Evolutionary conservation across 2,797 vertebrate species (phyloP), one percentile per base, ranked within the genome.

Genomic region (Cossypha heuglini): DNA sequence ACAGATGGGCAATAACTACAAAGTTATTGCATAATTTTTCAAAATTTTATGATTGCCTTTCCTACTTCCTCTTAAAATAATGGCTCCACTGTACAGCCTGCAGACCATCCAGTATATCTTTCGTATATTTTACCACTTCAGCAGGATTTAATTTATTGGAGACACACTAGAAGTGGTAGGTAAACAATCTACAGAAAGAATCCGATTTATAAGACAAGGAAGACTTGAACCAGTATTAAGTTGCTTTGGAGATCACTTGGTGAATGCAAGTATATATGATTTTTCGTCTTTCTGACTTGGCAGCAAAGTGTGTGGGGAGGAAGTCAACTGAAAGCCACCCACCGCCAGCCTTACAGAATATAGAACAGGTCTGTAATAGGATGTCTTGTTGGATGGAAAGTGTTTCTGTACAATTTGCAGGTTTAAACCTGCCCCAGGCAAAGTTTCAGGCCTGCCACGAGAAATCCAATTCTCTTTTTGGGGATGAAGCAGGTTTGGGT

Each of bases 21-120:
- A 97, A 98, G 97, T 98, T 97, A 97, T 97, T 97, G 97, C 97
- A 97, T 97, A 97, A 98, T 98, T 98, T 98, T 97, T 97, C 96
- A 98, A 97, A 98, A 96, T 97, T 98, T 98, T 98, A 98, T 97
- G 97, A 98, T 98, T 97, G 94, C 96, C 84, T 97, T 97, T 96
- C 93, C 96, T 97, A 94, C 88, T 97, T 97, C 97, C 95, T 96
- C 71, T 92, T 94, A 78, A 95, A 97, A 98, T 98, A 98, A 98
- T 97, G 95, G 90, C 66, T 90, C 94, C 90, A 98, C 97, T 98
- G 97, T 98, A 95, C 74, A 94, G 91, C 66, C 79, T 87, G 94
- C 54, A 97, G 91, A 94, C 91, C 81, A 82, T 95, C 97, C 89
- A 95, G 95, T 97, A 49, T 96, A 96, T 97, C 97, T 96, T 96